Percentiles rank a stretch among this genome's conserved stretches.
Conservation (phyloP, 2,797 vertebrate genomes). For the Centropyge bicolor region DNA sequence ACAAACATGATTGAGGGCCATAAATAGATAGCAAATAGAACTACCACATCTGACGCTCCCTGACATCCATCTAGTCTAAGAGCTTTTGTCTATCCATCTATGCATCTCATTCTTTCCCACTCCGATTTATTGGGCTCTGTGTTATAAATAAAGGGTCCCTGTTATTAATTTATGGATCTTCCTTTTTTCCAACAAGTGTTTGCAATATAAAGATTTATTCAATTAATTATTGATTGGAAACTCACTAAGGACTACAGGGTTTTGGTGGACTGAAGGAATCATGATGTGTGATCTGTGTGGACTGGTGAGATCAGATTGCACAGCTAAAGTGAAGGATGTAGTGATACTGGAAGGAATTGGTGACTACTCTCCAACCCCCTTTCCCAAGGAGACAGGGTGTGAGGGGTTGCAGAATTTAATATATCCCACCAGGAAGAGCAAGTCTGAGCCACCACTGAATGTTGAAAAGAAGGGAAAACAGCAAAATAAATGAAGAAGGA, state of each 20-base stretch:
- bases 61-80: conserved; percentile 28
- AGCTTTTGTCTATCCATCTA: conserved; percentile 29
- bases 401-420: conserved; percentile 35
- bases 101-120: conserved; percentile 4
- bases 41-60: conserved; percentile 1
- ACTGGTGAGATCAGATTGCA: conserved; percentile 26
- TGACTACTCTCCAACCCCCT: conserved; percentile 5
- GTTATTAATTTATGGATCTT: conserved; percentile 56
- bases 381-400: conserved; percentile 43
- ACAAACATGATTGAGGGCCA: conserved; percentile 18
- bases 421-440: conserved; percentile 39
- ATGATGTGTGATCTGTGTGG: conserved; percentile 14
- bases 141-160: conserved; percentile 35
- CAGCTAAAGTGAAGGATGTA: conserved; percentile 16
- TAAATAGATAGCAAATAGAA: conserved; percentile 7
- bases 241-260: conserved; percentile 13
- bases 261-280: conserved; percentile 8
- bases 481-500: conserved; percentile 20
- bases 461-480: not conserved
- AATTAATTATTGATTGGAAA: conserved; percentile 64
- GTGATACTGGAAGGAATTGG: conserved; percentile 12
- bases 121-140: conserved; percentile 35
- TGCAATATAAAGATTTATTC: conserved; percentile 49
- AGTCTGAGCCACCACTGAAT: conserved; percentile 7
- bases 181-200: conserved; percentile 50